phyloP scores from a whole-genome alignment of 2,113 vertebrate species.

The Phaetusa simplex region DNA sequence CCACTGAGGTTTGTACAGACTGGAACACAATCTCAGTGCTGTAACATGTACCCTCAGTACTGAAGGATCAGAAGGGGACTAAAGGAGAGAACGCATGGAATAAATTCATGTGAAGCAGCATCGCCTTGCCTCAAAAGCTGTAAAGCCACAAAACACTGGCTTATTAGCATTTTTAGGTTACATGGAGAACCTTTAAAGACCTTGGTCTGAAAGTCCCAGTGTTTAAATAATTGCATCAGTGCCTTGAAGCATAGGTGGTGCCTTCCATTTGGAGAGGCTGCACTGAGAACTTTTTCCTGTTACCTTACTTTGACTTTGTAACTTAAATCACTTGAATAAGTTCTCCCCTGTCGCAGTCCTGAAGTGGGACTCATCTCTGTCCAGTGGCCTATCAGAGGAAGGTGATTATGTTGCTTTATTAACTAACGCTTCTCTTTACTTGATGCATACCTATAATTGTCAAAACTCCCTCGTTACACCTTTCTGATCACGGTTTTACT shows the following conservation, averaged over 20 bases:
- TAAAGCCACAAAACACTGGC: not conserved
- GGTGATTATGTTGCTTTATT: not conserved
- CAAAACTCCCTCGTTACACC: not conserved
- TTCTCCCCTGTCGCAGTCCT: not conserved
- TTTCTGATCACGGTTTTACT: not conserved
- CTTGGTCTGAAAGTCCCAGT: not conserved
- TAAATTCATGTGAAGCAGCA: not conserved
- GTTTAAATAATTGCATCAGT: not conserved
- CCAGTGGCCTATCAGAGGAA: not conserved
- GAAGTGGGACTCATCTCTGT: not conserved
- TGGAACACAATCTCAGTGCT: not conserved
- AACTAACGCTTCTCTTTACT: not conserved
- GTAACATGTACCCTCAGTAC: not conserved
- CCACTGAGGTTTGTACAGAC: no score
- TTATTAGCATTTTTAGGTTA: not conserved
- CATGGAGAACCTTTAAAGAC: not conserved
- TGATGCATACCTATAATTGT: not conserved
- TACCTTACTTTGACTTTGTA: not conserved
- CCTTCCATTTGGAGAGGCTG: not conserved
- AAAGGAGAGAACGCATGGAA: not conserved
- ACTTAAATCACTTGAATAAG: not conserved
- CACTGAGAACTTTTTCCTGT: not conserved
- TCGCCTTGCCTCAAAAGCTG: not conserved
- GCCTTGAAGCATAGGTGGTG: fast-evolving
- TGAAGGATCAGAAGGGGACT: not conserved